Base-by-base conservation (phyloP, 1,140 invertebrate species). In the Drosophila suzukii region DNA sequence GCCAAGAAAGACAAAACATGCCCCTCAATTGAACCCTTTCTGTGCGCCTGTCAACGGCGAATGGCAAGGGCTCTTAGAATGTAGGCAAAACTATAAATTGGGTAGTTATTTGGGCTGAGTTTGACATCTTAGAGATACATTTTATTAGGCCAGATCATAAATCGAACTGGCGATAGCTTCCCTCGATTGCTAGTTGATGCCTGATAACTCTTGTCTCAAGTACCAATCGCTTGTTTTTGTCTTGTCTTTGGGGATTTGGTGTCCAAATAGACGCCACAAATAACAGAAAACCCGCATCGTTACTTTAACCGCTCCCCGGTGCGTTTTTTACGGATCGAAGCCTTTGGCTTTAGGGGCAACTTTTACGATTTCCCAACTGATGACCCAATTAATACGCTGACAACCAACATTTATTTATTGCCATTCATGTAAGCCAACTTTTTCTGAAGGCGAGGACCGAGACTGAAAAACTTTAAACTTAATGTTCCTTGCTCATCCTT, bases 21-120 rank as follows among this genome's bases (percentile, higher is more conserved):
- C 53, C 70, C 60, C 78, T 75, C 78, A 71, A 81, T 86, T 57
- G 68, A 86, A 75, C 65, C 82, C 68, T 58, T 70, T 85, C 61
- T 55, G 38, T 57, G 17, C 27, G 79, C 15, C 46, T 75, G 49
- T 53, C 54, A 67, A 49, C 53, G 38, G 49, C 34, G 39, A 51
- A 24, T 38, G 47, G 39, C 49, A 66, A 55, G 43, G 50, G 72
- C 72, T 57, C 72, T 46, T 67, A 75, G 66, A 66, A 47, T 39
- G 47, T 46, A 38, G 39, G 24, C 39, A 17, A 17, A 72, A 44
- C 70, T 39, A 60, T 72, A 73, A 73, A 73, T 53, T 43, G 39
- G 27, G 13, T 20, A 39, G 65, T 53, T 68, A 51, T 36, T 71
- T 6, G 47, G 24, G 27, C 24, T 20, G 6, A 5, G 34, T 36